phyloP scores from a whole-genome alignment of 2,888 invertebrate species.

The Andrena bucephala region DNA sequence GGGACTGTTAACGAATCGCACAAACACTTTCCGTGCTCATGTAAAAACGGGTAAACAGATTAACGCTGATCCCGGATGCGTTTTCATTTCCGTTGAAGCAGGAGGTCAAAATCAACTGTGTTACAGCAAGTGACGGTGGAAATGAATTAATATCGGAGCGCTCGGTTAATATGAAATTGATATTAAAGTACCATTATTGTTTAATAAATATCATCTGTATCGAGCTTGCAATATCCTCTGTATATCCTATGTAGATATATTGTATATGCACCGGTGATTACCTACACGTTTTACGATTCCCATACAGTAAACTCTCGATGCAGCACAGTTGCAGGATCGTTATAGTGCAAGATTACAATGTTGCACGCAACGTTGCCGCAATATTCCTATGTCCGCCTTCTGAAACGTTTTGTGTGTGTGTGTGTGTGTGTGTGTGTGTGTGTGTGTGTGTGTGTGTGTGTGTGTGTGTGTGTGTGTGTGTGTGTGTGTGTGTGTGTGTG shows the following conservation, averaged over 20 bases:
- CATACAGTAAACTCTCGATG: too few species aligned
- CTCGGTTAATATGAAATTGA: conserved; percentile 51
- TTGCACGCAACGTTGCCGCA: too few species aligned
- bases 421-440: too few species aligned
- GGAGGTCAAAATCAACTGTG: conserved; percentile 8
- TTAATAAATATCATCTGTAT: conserved; percentile 44
- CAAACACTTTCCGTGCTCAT: not conserved
- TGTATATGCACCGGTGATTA: not conserved
- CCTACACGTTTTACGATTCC: not conserved
- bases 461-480: too few species aligned
- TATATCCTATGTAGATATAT: not conserved
- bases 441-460: too few species aligned
- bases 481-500: too few species aligned
- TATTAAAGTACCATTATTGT: conserved; percentile 47
- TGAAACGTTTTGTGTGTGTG: too few species aligned
- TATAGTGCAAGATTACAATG: too few species aligned
- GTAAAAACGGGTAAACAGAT: conserved; percentile 4
- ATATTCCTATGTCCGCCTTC: too few species aligned
- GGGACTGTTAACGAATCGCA: conserved; percentile 5
- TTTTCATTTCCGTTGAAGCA: conserved; percentile 34
- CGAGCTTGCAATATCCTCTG: conserved; percentile 26
- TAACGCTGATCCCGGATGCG: not conserved
- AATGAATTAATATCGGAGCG: conserved; percentile 48
- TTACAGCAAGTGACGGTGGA: conserved; percentile 36
- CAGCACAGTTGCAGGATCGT: too few species aligned